Conservation (phyloP, 2,113 vertebrate species). For the Dromaius novaehollandiae region DNA sequence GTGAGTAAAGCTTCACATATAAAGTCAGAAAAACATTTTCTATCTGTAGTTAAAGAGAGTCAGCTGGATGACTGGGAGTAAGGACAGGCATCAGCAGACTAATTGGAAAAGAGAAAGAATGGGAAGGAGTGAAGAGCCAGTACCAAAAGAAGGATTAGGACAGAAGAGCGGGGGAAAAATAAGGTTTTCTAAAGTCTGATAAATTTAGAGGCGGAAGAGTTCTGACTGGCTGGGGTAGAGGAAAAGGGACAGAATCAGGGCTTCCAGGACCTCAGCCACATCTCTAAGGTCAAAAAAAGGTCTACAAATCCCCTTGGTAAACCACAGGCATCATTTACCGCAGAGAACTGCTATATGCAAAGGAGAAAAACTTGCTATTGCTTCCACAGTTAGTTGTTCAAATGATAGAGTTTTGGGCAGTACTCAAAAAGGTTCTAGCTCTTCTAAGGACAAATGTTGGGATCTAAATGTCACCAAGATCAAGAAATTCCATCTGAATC, state of each 20-base stretch:
- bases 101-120: background rate
- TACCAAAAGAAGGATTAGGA: background rate
- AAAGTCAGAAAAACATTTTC: background rate
- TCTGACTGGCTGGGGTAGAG: background rate
- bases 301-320: background rate
- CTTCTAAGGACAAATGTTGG: background rate
- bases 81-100: background rate
- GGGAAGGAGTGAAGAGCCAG: background rate
- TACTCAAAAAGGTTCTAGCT: background rate
- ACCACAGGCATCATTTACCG: background rate
- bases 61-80: background rate
- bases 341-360: background rate
- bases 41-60: background rate
- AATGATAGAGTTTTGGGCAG: background rate
- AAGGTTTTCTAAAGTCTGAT: background rate
- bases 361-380: background rate
- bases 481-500: background rate
- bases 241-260: background rate
- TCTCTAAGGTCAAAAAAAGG: background rate
- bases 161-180: background rate
- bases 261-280: background rate
- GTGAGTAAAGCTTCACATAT: background rate
- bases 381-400: background rate
- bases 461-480: background rate
- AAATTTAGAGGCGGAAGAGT: background rate